phyloP scores from a whole-genome alignment of 1,140 invertebrate genomes.

The Helicorthomorpha holstii region DNA sequence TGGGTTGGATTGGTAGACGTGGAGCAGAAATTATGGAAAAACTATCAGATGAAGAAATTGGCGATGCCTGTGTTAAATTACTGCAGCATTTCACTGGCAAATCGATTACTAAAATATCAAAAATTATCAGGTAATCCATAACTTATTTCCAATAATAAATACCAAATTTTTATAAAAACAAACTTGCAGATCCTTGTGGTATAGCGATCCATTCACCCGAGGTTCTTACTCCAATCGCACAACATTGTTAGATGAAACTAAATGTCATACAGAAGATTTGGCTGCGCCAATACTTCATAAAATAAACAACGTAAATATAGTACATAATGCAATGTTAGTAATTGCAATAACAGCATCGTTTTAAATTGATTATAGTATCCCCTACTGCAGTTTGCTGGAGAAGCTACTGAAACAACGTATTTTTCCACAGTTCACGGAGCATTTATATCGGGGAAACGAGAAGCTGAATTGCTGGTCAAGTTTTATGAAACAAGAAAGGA shows the following conservation, averaged over 20 bases:
- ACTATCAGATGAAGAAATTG: slow-evolving; percentile 37
- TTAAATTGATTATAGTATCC: slow-evolving; percentile 20
- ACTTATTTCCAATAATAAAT: not conserved
- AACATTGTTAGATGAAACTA: not conserved
- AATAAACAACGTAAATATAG: not conserved
- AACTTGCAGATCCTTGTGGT: not conserved
- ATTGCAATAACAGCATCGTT: not conserved
- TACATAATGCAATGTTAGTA: not conserved
- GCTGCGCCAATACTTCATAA: not conserved
- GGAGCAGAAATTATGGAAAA: slow-evolving; percentile 47
- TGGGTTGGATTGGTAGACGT: slow-evolving; percentile 55
- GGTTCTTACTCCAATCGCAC: not conserved
- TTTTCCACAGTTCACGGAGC: slow-evolving; percentile 58
- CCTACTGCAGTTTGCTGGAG: slow-evolving; percentile 49
- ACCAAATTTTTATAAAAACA: no score
- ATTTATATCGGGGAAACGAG: slow-evolving; percentile 28
- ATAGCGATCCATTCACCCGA: not conserved
- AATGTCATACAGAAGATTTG: not conserved
- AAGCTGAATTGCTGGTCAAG: slow-evolving; percentile 21
- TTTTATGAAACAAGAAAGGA: slow-evolving; percentile 6
- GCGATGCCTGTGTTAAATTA: slow-evolving; percentile 34
- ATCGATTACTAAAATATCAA: slow-evolving; percentile 36
- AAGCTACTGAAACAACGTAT: slow-evolving; percentile 44
- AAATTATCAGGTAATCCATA: slow-evolving; percentile 31
- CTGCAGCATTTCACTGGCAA: slow-evolving; percentile 35